phyloP scores from a whole-genome alignment of 1,140 invertebrate species.

The roundworm (Caenorhabditis elegans) region DNA sequence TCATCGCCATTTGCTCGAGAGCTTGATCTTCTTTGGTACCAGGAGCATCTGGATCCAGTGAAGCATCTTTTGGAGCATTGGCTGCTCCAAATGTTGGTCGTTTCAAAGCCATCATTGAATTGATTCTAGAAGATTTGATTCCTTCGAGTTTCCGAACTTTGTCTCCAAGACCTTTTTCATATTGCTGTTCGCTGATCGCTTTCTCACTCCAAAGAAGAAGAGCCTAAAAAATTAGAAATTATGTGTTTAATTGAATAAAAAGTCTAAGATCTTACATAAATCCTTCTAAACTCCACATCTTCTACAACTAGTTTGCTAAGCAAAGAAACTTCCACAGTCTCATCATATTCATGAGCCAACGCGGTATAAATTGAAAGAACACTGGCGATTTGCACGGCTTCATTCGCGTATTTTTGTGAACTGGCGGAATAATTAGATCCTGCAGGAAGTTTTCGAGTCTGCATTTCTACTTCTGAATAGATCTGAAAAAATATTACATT shows the following conservation, averaged over 20 bases:
- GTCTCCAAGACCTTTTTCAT: background rate
- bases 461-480: background rate
- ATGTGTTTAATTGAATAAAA: no score
- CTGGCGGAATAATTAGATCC: background rate
- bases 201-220: conserved; percentile 10
- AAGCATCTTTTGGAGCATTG: background rate
- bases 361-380: conserved; percentile 2
- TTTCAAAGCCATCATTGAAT: background rate
- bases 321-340: background rate
- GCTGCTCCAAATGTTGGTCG: background rate
- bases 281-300: background rate
- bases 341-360: background rate
- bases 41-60: background rate
- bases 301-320: background rate
- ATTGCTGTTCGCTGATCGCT: background rate
- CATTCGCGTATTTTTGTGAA: background rate
- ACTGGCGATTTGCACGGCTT: conserved; percentile 2
- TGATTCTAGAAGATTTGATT: background rate
- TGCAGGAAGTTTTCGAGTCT: background rate
- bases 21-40: background rate
- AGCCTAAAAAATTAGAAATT: background rate
- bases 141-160: background rate
- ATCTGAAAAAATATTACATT: background rate
- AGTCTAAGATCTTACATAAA: conserved; percentile 13
- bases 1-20: background rate